phyloP scores from a whole-genome alignment of 2,888 invertebrate species.

The Eulithis prunata region DNA sequence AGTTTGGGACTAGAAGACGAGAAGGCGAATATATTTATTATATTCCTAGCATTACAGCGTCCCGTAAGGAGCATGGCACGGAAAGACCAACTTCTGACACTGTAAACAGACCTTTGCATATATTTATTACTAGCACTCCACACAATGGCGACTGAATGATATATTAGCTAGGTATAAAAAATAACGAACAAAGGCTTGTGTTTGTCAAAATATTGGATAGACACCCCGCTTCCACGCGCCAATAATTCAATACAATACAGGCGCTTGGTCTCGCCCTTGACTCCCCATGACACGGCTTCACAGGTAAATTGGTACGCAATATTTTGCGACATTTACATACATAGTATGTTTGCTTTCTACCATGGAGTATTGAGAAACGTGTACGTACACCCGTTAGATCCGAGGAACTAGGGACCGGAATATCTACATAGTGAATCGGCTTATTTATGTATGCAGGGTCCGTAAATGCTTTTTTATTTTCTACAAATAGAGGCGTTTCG shows the following conservation, averaged over 20 bases:
- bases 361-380: constrained; percentile 13
- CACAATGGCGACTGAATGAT: no score
- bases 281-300: constrained; percentile 23
- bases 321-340: constrained; percentile 29
- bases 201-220: constrained; percentile 18
- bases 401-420: constrained; percentile 20
- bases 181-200: constrained; percentile 2
- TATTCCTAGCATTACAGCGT: no score
- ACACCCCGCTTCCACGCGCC: constrained; percentile 26
- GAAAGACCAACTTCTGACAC: no score
- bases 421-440: constrained; percentile 19
- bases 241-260: constrained; percentile 42
- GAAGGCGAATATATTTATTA: no score
- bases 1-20: no score
- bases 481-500: constrained; percentile 8
- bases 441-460: constrained; percentile 23
- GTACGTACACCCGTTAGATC: constrained; percentile 20
- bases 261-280: constrained; percentile 35
- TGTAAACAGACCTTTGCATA: no score
- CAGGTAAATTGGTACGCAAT: constrained; percentile 28
- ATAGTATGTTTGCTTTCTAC: constrained; percentile 18
- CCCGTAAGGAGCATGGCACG: no score
- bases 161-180: not conserved
- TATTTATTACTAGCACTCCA: no score
- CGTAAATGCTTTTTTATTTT: constrained; percentile 26